These are phyloP conservation scores for Drymonia ruficornis DNA, from an alignment of 2,888 invertebrate species.

Conservation along the genomic window DNA sequence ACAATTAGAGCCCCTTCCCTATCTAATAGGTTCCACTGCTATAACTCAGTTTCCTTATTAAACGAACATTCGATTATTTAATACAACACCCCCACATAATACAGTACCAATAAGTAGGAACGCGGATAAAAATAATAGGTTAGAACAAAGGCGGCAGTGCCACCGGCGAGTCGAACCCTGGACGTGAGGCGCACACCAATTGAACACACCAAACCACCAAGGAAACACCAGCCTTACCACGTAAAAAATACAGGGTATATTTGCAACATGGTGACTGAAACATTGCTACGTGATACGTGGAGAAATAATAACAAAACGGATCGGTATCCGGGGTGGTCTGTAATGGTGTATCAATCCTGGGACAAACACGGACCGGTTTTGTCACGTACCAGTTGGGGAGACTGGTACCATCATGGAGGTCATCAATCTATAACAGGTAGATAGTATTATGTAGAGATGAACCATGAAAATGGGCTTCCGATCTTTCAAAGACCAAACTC, in stretches of 20 bases:
- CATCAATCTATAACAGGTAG: too few species aligned
- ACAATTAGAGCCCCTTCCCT: too few species aligned
- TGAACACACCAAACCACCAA: slow-evolving; percentile 40
- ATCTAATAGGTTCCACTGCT: too few species aligned
- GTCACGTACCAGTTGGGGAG: too few species aligned
- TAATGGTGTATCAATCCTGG: slow-evolving; percentile 50
- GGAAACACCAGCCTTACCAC: slow-evolving; percentile 46
- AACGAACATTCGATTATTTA: slow-evolving; percentile 58
- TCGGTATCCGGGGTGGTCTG: slow-evolving; percentile 46
- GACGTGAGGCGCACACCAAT: slow-evolving; percentile 75
- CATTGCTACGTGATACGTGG: slow-evolving; percentile 68
- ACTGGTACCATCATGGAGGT: too few species aligned
- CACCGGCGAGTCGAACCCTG: slow-evolving; percentile 62
- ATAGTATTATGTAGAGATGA: too few species aligned
- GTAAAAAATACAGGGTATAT: slow-evolving; percentile 29
- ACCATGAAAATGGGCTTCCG: too few species aligned
- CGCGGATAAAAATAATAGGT: slow-evolving; percentile 72
- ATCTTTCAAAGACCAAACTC: too few species aligned
- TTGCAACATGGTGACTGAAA: slow-evolving; percentile 49
- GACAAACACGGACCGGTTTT: slow-evolving; percentile 33
- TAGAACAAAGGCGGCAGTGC: slow-evolving; percentile 63
- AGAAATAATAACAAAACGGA: slow-evolving; percentile 58
- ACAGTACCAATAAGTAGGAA: slow-evolving; percentile 71
- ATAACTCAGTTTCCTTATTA: slow-evolving; percentile 28
- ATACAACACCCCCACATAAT: slow-evolving; percentile 66